These are phyloP conservation scores for Clavelina lepadiformis DNA, from an alignment of 23 tunicate species.

Conservation along the genomic window DNA sequence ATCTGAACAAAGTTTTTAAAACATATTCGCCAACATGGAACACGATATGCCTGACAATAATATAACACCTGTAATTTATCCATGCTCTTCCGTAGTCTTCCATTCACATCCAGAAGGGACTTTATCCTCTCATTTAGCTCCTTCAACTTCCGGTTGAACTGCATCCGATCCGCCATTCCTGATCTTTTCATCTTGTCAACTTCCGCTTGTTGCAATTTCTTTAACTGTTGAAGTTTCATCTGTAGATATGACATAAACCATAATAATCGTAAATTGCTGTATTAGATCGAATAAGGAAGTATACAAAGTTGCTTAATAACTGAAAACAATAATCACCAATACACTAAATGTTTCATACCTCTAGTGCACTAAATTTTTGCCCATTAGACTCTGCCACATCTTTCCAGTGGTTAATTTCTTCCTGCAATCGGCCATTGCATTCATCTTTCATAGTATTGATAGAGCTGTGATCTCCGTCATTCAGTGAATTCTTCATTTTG, in stretches of 20 bases:
- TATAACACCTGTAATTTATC: slow-evolving; percentile 44
- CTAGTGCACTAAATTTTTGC: background rate
- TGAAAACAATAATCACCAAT: background rate
- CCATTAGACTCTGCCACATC: slow-evolving; percentile 8
- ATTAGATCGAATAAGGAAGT: background rate
- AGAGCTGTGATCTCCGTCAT: too few relatives aligned
- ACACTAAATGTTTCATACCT: slow-evolving; percentile 3
- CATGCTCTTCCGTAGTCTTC: slow-evolving; percentile 35
- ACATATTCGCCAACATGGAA: background rate
- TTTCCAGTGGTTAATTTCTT: slow-evolving; percentile 11
- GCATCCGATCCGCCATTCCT: slow-evolving; percentile 20
- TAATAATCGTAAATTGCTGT: background rate
- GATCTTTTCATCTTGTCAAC: slow-evolving; percentile 26
- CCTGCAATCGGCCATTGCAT: background rate
- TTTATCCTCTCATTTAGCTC: slow-evolving; percentile 41
- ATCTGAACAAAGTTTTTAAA: background rate
- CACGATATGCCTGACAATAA: background rate
- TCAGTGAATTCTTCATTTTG: too few relatives aligned
- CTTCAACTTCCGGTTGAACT: slow-evolving; percentile 24
- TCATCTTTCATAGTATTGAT: background rate
- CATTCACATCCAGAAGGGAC: slow-evolving; percentile 55
- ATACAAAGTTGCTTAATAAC: background rate
- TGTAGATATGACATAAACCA: background rate
- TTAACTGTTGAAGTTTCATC: slow-evolving; percentile 20
- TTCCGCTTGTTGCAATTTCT: slow-evolving; percentile 27